phyloP scores from a whole-genome alignment of 2,888 invertebrate species.

The Chloroclysta siterata region DNA sequence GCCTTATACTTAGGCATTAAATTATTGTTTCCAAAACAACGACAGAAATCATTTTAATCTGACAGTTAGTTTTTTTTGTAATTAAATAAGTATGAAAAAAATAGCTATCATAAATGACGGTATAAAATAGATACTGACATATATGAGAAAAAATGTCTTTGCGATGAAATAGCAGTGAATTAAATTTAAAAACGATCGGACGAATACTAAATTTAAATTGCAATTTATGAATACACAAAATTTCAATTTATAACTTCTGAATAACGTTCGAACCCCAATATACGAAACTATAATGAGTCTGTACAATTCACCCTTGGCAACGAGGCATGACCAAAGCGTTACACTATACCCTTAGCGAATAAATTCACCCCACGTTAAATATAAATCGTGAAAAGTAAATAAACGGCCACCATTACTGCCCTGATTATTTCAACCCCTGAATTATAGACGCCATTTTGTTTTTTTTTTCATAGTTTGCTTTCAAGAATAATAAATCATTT shows the following conservation, averaged over 20 bases:
- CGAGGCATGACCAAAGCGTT: slow-evolving; percentile 77
- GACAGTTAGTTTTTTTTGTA: too few species aligned
- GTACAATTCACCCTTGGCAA: slow-evolving; percentile 64
- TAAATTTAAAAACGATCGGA: too few species aligned
- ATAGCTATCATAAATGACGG: too few species aligned
- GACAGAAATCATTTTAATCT: too few species aligned
- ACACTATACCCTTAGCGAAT: slow-evolving; percentile 52
- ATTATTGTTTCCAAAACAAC: too few species aligned
- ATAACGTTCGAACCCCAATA: slow-evolving; percentile 33
- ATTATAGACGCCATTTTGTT: slow-evolving; percentile 73
- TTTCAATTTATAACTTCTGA: slow-evolving; percentile 38
- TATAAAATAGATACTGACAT: too few species aligned
- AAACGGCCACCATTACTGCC: slow-evolving; percentile 79
- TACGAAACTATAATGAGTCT: slow-evolving; percentile 39
- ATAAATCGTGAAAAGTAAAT: slow-evolving; percentile 83
- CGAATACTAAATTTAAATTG: slow-evolving; percentile 1
- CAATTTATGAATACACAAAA: slow-evolving; percentile 19
- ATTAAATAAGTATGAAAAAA: too few species aligned
- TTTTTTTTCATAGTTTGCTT: slow-evolving; percentile 27
- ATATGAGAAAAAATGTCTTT: too few species aligned
- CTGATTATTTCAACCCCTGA: slow-evolving; percentile 79
- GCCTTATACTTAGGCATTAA: too few species aligned
- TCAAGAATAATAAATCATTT: neutral
- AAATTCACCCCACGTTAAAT: slow-evolving; percentile 63
- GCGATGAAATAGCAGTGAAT: too few species aligned